Conservation (phyloP, 2,113 vertebrate genomes). For the Odobenus rosmarus region DNA sequence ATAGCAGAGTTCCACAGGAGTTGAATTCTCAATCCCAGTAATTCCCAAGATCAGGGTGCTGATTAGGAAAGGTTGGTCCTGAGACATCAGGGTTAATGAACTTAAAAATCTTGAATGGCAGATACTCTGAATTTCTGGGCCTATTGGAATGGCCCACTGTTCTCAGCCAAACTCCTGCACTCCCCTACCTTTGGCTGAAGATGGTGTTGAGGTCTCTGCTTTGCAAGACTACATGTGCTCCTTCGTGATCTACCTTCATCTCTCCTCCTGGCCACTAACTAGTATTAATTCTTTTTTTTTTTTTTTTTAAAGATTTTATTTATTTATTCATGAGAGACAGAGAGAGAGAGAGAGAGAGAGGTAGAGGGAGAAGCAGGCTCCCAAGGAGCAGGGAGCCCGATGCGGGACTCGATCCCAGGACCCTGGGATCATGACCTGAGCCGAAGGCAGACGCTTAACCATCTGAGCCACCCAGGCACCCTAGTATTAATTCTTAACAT, state of each 20-base stretch:
- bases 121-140: background rate
- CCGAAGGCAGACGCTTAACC: too few relatives aligned
- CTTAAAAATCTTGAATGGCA: background rate
- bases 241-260: background rate
- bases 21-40: background rate
- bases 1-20: background rate
- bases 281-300: too few relatives aligned
- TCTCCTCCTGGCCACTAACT: background rate
- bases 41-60: background rate
- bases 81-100: background rate
- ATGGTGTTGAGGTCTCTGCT: background rate
- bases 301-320: too few relatives aligned
- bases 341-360: too few relatives aligned
- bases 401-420: too few relatives aligned
- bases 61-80: background rate
- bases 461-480: too few relatives aligned
- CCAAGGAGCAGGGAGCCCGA: too few relatives aligned
- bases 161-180: background rate
- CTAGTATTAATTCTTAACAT: background rate
- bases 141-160: background rate
- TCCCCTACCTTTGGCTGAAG: background rate
- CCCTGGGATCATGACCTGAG: too few relatives aligned
- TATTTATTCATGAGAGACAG: too few relatives aligned
- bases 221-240: background rate
- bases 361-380: too few relatives aligned